Base-by-base conservation (phyloP, 2,888 invertebrate species). In the Pseudococcus longispinus region DNA sequence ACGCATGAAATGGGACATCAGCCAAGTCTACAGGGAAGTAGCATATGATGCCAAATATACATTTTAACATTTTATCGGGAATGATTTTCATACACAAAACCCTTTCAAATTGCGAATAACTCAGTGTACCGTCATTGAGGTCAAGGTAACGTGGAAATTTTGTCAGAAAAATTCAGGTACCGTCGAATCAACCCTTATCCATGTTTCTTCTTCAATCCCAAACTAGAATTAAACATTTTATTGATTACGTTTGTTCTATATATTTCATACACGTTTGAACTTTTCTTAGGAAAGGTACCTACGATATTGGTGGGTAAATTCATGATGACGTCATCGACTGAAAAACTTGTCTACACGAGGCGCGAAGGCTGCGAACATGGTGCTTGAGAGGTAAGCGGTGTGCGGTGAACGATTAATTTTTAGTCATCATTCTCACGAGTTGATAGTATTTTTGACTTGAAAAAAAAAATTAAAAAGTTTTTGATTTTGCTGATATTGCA, bases 21-120 rank as follows among this genome's bases (percentile, higher is more conserved):
- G 77, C 77, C 77, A 80, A 42, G 42, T 80, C 42, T 26, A 70
- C 29, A n/a, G 77, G 77, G 77, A 80, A 80, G 42, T 42, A 9
- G 9, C 20, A n/a, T 20, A 80, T 42, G 77, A 80, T 80, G 77
- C 77, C 42, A 80, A 42, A 80, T 42, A 26, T 60, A 74, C 32
- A 74, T 32, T 80, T 20, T 20, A 37, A 80, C 77, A 37, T 80
- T 80, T 74, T 42, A 80, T 80, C 37, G 13, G 42, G 42, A 42
- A 37, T 42, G 42, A 18, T 80, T 80, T 80, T 80, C 29, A 70
- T 70, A 11, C 9, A 0, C 15, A 29, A 70, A 29, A 11, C 23
- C 60, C 60, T 60, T 9, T 60, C 20, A 23, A 60, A 55, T 8
- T 0, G 9, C 9, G 60, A 60, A 60, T 60, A 60, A 60, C 60